Evolutionary conservation across 2,888 invertebrate species (phyloP).

Genomic region (Pyrochroa serraticornis): DNA sequence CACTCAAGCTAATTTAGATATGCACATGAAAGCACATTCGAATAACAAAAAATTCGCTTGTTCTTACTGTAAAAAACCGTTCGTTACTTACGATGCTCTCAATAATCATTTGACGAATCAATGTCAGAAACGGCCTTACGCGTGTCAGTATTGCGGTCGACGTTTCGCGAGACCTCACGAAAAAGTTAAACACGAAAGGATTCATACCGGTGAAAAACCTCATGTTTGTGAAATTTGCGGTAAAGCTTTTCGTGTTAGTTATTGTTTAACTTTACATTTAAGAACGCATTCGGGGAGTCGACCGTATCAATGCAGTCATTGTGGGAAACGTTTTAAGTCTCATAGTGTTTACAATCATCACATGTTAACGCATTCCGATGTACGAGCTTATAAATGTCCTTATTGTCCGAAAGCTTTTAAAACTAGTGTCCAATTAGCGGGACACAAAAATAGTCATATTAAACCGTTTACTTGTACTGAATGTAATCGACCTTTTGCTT

Average conservation of each 20-base stretch:
- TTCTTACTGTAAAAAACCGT: slow-evolving; percentile 55
- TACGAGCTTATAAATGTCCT: slow-evolving; percentile 77
- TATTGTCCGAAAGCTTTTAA: slow-evolving; percentile 81
- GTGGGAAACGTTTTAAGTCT: slow-evolving; percentile 77
- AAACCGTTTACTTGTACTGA: slow-evolving; percentile 80
- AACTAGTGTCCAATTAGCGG: slow-evolving; percentile 78
- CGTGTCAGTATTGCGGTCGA: slow-evolving; percentile 74
- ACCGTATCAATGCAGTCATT: slow-evolving; percentile 76
- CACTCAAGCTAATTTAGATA: slow-evolving; percentile 67
- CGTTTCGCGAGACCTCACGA: slow-evolving; percentile 78
- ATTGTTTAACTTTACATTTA: slow-evolving; percentile 80
- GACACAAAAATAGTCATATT: slow-evolving; percentile 81
- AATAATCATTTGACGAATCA: slow-evolving; percentile 49
- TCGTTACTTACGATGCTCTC: slow-evolving; percentile 48
- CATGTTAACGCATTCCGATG: slow-evolving; percentile 74
- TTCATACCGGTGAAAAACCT: slow-evolving; percentile 81
- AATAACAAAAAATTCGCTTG: slow-evolving; percentile 60
- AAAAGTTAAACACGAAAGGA: slow-evolving; percentile 84
- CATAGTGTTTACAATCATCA: slow-evolving; percentile 82
- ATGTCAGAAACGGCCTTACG: slow-evolving; percentile 63
- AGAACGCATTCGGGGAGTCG: slow-evolving; percentile 79
- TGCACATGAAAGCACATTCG: slow-evolving; percentile 77
- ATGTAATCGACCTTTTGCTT: slow-evolving; percentile 80
- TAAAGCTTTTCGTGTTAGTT: slow-evolving; percentile 79
- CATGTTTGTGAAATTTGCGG: slow-evolving; percentile 81